phyloP scores from a whole-genome alignment of 92 coral and sea anemone genomes.

The Paragorgia papillata region DNA sequence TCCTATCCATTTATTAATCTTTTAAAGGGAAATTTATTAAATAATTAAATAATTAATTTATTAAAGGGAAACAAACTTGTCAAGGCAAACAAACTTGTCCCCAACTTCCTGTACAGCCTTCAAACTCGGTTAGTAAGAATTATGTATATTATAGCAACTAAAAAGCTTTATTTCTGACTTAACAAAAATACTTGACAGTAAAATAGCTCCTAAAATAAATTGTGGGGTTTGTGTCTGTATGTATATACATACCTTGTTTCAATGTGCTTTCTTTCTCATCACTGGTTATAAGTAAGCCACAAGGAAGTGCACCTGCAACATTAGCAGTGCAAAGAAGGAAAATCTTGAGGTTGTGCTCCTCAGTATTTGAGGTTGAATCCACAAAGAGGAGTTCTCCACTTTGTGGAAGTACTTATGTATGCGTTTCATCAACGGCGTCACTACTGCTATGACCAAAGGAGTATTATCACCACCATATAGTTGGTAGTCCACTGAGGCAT shows the following conservation, averaged over 20 bases:
- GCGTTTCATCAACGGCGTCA: conserved; percentile 66
- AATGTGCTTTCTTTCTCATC: conserved; percentile 42
- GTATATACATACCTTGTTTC: conserved; percentile 17
- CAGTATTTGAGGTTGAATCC: conserved; percentile 64
- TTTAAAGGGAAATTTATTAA: too few species aligned
- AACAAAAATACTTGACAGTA: background rate
- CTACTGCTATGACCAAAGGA: conserved; percentile 54
- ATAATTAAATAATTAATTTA: too few species aligned
- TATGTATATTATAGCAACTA: too few species aligned
- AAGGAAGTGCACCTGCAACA: conserved; percentile 71
- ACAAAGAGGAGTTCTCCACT: conserved; percentile 64
- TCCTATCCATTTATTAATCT: too few species aligned
- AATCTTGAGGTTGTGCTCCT: conserved; percentile 60
- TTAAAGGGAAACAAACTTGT: too few species aligned
- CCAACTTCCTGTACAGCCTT: too few species aligned
- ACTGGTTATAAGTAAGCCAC: conserved; percentile 41
- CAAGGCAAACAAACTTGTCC: too few species aligned
- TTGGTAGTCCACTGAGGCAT: conserved; percentile 59
- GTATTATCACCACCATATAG: conserved; percentile 61
- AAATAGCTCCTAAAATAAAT: background rate
- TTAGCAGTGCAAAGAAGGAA: conserved; percentile 66
- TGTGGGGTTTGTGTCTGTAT: background rate
- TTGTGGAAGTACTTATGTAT: conserved; percentile 58
- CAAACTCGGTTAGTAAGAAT: too few species aligned
- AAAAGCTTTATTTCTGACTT: too few species aligned